Percentiles rank a stretch among this genome's conserved stretches.
Evolutionary conservation across 2,888 invertebrate genomes (phyloP).

Genomic region (Nymphalis urticae): DNA sequence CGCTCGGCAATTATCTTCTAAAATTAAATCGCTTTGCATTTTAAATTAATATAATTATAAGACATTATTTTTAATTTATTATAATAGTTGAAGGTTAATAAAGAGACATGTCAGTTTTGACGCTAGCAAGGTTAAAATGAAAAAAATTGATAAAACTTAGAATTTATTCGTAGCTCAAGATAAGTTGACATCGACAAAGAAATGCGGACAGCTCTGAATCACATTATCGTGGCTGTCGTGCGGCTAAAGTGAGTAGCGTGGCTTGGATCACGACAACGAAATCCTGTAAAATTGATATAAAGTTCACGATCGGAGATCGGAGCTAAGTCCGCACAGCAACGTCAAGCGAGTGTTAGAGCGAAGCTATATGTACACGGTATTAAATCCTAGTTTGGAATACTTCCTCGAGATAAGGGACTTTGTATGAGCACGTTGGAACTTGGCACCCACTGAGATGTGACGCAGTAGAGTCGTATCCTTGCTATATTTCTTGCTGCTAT

Average conservation of each 20-base stretch:
- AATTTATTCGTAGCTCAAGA: constrained; percentile 72
- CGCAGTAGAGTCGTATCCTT: constrained; percentile 83
- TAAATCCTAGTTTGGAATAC: constrained; percentile 83
- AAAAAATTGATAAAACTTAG: constrained; percentile 57
- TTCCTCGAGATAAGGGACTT: constrained; percentile 88
- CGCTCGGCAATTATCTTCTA: constrained; percentile 44
- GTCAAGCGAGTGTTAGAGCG: constrained; percentile 74
- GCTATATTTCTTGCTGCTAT: constrained; percentile 84
- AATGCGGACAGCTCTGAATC: constrained; percentile 73
- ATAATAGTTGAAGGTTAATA: constrained; percentile 15
- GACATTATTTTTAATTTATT: constrained; percentile 14
- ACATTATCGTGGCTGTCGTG: constrained; percentile 42
- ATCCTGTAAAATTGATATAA: constrained; percentile 77
- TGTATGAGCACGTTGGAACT: constrained; percentile 87
- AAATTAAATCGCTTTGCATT: constrained; percentile 46
- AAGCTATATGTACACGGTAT: constrained; percentile 77
- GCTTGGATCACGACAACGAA: constrained; percentile 67
- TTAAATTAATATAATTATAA: constrained; percentile 22
- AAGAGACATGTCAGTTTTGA: constrained; percentile 36
- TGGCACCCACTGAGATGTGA: constrained; percentile 84
- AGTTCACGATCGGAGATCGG: constrained; percentile 70
- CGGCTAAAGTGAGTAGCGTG: constrained; percentile 41
- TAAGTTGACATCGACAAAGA: constrained; percentile 65
- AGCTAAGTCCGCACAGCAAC: constrained; percentile 66
- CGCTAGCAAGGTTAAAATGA: constrained; percentile 63